Conservation (phyloP, 1,140 invertebrate genomes). For the Pseudoatta argentina region DNA sequence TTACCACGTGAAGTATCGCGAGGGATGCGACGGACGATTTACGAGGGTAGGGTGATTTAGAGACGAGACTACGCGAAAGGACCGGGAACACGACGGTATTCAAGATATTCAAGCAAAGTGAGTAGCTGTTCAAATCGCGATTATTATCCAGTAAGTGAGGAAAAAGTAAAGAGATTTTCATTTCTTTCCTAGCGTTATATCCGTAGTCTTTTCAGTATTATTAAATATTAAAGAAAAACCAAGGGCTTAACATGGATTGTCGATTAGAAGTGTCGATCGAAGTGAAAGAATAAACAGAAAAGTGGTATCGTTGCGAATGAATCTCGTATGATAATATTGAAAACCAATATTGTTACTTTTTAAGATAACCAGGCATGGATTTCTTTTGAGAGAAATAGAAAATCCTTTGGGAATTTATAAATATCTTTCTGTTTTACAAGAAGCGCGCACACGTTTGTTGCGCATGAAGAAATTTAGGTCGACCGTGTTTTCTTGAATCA, state of each 20-base stretch:
- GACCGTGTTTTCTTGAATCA: conserved; percentile 51
- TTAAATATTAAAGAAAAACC: too few species aligned
- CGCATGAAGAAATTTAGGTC: conserved; percentile 51
- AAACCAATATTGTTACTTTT: conserved; percentile 23
- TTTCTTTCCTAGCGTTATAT: not conserved
- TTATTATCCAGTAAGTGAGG: not conserved
- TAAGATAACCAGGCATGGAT: not conserved
- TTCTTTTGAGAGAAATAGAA: conserved; percentile 11
- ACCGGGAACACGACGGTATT: not conserved
- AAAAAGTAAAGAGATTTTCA: not conserved
- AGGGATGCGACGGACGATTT: conserved; percentile 59
- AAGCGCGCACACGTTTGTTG: conserved; percentile 14
- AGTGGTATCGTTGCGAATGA: not conserved
- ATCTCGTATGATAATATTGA: not conserved
- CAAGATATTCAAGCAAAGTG: conserved; percentile 24
- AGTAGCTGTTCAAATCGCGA: conserved; percentile 16
- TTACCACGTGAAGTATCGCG: conserved; percentile 56
- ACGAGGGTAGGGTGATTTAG: conserved; percentile 60
- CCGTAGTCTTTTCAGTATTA: not conserved
- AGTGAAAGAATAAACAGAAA: not conserved
- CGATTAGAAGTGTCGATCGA: not conserved
- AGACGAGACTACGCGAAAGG: conserved; percentile 6
- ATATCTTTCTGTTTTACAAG: not conserved
- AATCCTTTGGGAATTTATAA: conserved; percentile 20
- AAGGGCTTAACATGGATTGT: not conserved